Evolutionary conservation across 2,113 vertebrate genomes (phyloP).

Genomic region (Lagopus muta): DNA sequence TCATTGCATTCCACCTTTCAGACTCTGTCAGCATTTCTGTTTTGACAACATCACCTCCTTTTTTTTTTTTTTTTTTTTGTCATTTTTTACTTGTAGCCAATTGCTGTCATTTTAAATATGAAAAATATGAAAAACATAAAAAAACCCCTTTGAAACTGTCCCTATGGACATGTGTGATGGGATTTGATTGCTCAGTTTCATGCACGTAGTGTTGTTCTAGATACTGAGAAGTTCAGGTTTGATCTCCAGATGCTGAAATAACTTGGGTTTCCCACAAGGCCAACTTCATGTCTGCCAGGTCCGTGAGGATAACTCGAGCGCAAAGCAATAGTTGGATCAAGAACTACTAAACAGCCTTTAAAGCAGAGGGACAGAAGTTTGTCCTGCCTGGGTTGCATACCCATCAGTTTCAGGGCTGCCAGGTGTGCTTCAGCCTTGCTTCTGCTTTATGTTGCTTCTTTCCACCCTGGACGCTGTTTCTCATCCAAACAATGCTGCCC

Average conservation of each 20-base stretch:
- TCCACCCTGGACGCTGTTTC: neutral
- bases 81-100: neutral
- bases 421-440: neutral
- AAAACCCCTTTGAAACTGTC: too few species aligned
- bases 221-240: neutral
- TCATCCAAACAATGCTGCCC: neutral
- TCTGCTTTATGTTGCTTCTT: neutral
- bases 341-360: neutral
- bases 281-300: fast-evolving
- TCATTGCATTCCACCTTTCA: neutral
- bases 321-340: neutral
- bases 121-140: too few species aligned
- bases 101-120: neutral
- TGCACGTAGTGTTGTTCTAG: neutral
- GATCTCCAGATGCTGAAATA: neutral
- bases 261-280: neutral
- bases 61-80: neutral
- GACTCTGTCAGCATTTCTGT: neutral
- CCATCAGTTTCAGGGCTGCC: neutral
- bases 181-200: neutral
- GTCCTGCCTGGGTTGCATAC: fast-evolving
- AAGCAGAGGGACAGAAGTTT: neutral
- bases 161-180: neutral
- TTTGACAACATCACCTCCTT: neutral
- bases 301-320: neutral